phyloP scores from a whole-genome alignment of 2,888 invertebrate genomes.

The Fragum whitleyi region DNA sequence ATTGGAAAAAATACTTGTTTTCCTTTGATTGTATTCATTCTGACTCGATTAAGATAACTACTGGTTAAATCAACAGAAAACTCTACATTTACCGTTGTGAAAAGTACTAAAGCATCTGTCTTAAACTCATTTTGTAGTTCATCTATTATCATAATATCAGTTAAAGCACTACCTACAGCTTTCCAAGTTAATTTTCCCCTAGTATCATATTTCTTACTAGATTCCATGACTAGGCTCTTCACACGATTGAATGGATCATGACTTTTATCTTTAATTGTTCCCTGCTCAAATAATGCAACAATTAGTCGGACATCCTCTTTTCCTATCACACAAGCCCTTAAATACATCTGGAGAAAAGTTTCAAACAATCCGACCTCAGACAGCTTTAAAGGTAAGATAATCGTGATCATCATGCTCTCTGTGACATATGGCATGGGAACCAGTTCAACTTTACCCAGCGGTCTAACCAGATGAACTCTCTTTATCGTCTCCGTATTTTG shows the following conservation, averaged over 20 bases:
- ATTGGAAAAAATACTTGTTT: constrained; percentile 97
- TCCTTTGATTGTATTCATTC: constrained; percentile 96
- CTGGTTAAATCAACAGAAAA: constrained; percentile 74
- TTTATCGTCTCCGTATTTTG: constrained; percentile 70
- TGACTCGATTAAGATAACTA: constrained; percentile 93
- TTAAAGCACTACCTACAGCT: constrained; percentile 80
- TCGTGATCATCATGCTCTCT: constrained; percentile 93
- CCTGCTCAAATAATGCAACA: constrained; percentile 88
- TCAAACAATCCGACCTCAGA: constrained; percentile 87
- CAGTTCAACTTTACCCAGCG: constrained; percentile 94
- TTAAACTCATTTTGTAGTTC: constrained; percentile 90
- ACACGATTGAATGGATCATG: constrained; percentile 88
- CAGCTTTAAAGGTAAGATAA: constrained; percentile 90
- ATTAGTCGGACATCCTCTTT: constrained; percentile 92
- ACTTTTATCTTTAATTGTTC: constrained; percentile 26
- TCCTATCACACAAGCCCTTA: constrained; percentile 90
- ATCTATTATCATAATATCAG: constrained; percentile 89
- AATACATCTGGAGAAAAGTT: constrained; percentile 91
- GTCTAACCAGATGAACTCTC: constrained; percentile 93
- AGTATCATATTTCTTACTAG: constrained; percentile 89
- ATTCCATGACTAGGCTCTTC: constrained; percentile 88
- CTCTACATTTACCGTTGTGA: constrained; percentile 80
- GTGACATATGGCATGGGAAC: constrained; percentile 97
- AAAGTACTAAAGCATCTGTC: constrained; percentile 86
- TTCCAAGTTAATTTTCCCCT: constrained; percentile 88